Evolutionary conservation across 2,888 invertebrate species (phyloP), one percentile per base, ranked within the genome.

Genomic region (Siphonodentalium dalli): DNA sequence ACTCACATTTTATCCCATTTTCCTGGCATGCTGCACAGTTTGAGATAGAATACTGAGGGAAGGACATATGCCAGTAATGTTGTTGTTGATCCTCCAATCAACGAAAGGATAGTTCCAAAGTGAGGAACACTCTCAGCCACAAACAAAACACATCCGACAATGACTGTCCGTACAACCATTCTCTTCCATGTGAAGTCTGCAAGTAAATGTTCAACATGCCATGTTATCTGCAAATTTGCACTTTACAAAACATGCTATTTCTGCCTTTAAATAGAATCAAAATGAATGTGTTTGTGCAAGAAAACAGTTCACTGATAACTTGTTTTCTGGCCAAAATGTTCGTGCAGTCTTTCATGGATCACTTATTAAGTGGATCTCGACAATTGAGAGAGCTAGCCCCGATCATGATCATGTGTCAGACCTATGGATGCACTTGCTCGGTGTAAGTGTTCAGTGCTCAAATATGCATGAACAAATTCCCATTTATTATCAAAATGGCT

Each of bases 21-120:
- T 3, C 33, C 37, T 33, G 3, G 61, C 71, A 86, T 86, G 47
- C 80, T 81, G 65, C 85, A 83, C 18, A 91, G 87, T 75, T 87
- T 88, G 0, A 89, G 83, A 78, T 92, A 93, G 72, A 93, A 87
- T 35, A 93, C 67, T 0, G 93, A 90, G 0, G 93, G 93, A 54
- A 91, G 86, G 54, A 94, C 86, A 65, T 93, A 93, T 69, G 92
- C 89, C 11, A 93, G 82, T 0, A 93, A 90, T 0, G 92, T 91
- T 0, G 89, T 90, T 4, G 93, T 84, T 0, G 91, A 89, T 4
- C 92, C 92, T 0, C 94, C 93, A 9, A 93, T 87, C 0, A 93
- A 83, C 2, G 91, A 88, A 88, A 93, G 90, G 11, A 93, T 89
- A 20, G 92, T 84, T 70, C 93, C 92, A 75, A 94, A 93, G 61